Base-by-base conservation (phyloP, 2,797 vertebrate species). In the Pipistrellus pipistrellus region DNA sequence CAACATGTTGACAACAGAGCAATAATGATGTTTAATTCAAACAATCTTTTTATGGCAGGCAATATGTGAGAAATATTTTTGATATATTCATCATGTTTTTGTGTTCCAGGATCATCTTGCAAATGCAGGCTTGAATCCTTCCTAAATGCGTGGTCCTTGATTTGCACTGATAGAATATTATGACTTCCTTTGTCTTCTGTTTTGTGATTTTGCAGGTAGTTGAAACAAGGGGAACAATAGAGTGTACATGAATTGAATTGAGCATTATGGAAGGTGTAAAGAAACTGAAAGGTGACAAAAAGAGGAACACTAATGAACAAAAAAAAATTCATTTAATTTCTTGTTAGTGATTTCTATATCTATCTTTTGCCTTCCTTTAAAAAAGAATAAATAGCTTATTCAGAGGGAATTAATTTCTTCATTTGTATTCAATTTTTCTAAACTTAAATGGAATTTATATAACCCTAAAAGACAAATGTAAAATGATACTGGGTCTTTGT, bases 81-180 rank as follows among this genome's bases (percentile, higher is more conserved):
- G 80, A 97, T 84, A 91, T 69, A 68, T 94, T 97, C 96, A 88
- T 95, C 95, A 76, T 94, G 91, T 96, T 96, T 97, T 96, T 97
- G 93, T 96, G 88, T 96, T 97, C 68, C 84, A 77, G 51, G 91
- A 97, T 95, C 90, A 95, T 97, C 90, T 96, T 92, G 95, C 87
- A 93, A 97, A 96, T 91, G 77, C 90, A 96, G 84, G 75, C 76
- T 97, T 93, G 95, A 96, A 93, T 96, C 88, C 82, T 93, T 92
- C 92, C 82, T 95, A 83, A 93, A 96, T 11, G 85, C 35, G 17
- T 94, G 94, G 96, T 96, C 95, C 96, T 97, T 66, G 25, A 96
- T 95, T 91, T 96, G 94, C 96, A 96, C 96, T 97, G 96, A 96
- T 97, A 97, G 95, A 97, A 97, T 97, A 96, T 93, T 98, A 98